These are phyloP conservation scores for Oxycera nigricornis DNA, from an alignment of 2,888 invertebrate species.

Conservation along the genomic window DNA sequence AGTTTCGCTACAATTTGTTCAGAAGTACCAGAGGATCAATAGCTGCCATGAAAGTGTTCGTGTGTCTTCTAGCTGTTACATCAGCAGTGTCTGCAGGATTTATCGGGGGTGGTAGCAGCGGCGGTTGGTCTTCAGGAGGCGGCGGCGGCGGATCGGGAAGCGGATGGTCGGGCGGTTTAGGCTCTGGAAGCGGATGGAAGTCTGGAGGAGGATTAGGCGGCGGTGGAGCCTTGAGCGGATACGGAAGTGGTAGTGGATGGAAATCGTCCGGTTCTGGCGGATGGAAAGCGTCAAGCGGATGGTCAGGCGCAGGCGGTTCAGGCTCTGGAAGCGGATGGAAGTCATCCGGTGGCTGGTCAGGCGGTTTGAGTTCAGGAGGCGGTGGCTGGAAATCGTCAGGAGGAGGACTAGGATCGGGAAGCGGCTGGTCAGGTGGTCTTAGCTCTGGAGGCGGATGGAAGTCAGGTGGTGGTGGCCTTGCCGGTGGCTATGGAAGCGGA, in stretches of 20 bases:
- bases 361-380: neutral
- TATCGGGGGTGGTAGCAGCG: neutral
- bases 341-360: neutral
- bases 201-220: slow-evolving; percentile 4
- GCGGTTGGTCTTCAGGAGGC: neutral
- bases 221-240: neutral
- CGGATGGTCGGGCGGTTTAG: neutral
- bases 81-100: slow-evolving; percentile 29
- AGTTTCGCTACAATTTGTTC: neutral
- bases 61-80: slow-evolving; percentile 2
- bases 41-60: neutral
- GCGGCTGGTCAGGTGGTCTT: neutral
- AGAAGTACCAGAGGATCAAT: neutral
- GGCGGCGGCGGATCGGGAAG: neutral
- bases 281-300: slow-evolving; percentile 1
- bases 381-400: neutral
- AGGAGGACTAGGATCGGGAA: neutral
- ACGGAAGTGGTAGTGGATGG: slow-evolving; percentile 18
- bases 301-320: neutral
- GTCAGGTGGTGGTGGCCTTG: slow-evolving; percentile 4
- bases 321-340: neutral
- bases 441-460: slow-evolving; percentile 7
- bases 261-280: slow-evolving; percentile 12
- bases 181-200: neutral
- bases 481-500: slow-evolving; percentile 12